A percentile compares a stretch with the other conserved stretches of the same genome.
Conservation (phyloP, 92 coral and sea anemone genomes). For the Palythoa caribaeorum region DNA sequence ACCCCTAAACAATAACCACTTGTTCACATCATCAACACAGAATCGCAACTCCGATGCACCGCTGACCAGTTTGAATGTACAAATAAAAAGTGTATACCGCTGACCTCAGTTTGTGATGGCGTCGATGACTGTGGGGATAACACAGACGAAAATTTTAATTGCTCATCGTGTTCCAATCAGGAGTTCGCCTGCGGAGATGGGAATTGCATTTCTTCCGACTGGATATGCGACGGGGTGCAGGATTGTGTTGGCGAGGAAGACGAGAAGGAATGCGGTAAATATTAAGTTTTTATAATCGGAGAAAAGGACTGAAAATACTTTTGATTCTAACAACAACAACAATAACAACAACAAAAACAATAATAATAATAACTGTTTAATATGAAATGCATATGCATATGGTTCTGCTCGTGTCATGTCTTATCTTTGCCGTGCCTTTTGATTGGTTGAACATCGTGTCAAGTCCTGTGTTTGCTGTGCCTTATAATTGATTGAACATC, state of each 20-base stretch:
- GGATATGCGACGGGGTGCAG: slow-evolving; percentile 37
- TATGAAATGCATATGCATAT: no score
- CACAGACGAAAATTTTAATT: slow-evolving; percentile 12
- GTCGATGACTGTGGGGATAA: slow-evolving; percentile 18
- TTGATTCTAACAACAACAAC: no score
- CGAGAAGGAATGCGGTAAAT: slow-evolving; percentile 31
- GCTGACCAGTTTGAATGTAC: slow-evolving; percentile 16
- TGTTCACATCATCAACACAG: neutral
- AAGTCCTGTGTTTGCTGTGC: no score
- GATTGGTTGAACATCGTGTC: no score
- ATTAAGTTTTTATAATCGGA: no score
- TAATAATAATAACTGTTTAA: no score
- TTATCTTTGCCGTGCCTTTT: no score
- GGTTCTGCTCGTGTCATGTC: no score
- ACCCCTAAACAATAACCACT: neutral
- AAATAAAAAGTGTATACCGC: slow-evolving; percentile 25
- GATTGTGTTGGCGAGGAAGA: slow-evolving; percentile 14
- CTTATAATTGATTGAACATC: no score
- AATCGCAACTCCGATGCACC: neutral
- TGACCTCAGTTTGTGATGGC: slow-evolving; percentile 34
- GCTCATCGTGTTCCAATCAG: slow-evolving; percentile 7
- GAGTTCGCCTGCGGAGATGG: slow-evolving; percentile 26
- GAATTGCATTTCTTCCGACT: slow-evolving; percentile 11
- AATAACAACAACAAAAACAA: no score
- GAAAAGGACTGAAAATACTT: no score